Evolutionary conservation across 2,797 vertebrate genomes (phyloP), one percentile per base, ranked within the genome.

Genomic region (Thalassophryne amazonica): DNA sequence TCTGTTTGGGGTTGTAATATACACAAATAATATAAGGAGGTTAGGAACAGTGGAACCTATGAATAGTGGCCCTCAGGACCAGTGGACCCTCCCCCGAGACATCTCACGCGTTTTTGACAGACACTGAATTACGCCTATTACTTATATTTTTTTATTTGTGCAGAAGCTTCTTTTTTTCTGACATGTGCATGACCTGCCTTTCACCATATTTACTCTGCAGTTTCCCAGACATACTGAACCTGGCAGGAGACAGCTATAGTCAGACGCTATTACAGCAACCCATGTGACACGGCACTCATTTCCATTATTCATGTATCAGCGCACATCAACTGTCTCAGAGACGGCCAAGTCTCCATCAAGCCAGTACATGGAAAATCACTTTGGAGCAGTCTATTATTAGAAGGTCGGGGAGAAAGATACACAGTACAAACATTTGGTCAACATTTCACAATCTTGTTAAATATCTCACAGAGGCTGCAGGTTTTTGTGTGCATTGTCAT

Each of bases 221-320:
- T 6, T n/a, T 68, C 37, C 39, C 40, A 35, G 5, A 49, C 30
- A 38, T 15, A 10, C 22, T 45, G 37, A 32, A 42, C 32, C 54
- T n/a, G n/a, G n/a, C 31, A 22, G 7, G n/a, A 19, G 32, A 38
- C 2, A 3, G 45, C 48, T 52, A 40, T 55, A 41, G 48, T 35
- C 25, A 21, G 71, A 77, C 69, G 13, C 66, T 55, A 76, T 78
- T 71, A 78, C 65, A 36, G 51, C 30, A 23, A 43, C 60, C 17
- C 32, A 28, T 62, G 22, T 60, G 31, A 57, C 61, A 64, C n/a
- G n/a, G n/a, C n/a, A n/a, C n/a, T 69, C 47, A 46, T 46, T 48
- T 74, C 31, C 58, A 78, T 72, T 67, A 84, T 80, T 77, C 22
- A 85, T 66, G 41, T 32, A 74, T 82, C 67, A 61, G 75, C 69